phyloP scores from a whole-genome alignment of 2,797 vertebrate genomes.

The Heterohyrax brucei region DNA sequence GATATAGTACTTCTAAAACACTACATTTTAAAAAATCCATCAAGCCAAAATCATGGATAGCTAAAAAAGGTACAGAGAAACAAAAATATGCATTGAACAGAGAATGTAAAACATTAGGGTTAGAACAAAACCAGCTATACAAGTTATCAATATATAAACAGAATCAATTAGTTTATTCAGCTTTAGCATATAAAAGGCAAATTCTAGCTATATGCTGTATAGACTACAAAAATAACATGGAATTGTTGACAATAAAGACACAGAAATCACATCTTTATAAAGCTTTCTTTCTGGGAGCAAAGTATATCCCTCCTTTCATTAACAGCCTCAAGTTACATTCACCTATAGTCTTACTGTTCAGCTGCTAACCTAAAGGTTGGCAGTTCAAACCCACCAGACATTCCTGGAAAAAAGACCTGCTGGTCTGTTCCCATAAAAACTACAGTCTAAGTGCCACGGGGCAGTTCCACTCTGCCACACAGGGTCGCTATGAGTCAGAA shows the following conservation, averaged over 20 bases:
- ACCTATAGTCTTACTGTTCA: neutral
- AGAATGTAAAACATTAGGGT: slow-evolving; percentile 29
- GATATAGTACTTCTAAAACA: neutral
- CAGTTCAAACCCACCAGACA: neutral
- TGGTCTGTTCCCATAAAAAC: neutral
- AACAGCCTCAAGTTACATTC: neutral
- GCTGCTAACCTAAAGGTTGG: neutral
- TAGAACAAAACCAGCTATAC: neutral
- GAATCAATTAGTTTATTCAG: neutral
- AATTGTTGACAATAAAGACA: slow-evolving; percentile 25
- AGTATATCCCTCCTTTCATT: neutral
- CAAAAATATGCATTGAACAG: neutral
- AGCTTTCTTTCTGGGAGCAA: slow-evolving; percentile 18
- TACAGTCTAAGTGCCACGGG: neutral
- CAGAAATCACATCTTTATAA: neutral
- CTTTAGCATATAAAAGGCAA: neutral
- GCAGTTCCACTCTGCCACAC: neutral
- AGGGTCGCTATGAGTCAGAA: neutral
- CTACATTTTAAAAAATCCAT: neutral
- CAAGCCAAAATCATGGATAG: neutral
- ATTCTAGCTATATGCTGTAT: neutral
- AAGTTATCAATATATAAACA: neutral
- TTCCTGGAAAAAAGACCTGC: neutral
- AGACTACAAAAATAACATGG: neutral
- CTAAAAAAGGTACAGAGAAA: neutral